phyloP scores from a whole-genome alignment of 92 coral and sea anemone genomes.

The Epizoanthus illoricatus region DNA sequence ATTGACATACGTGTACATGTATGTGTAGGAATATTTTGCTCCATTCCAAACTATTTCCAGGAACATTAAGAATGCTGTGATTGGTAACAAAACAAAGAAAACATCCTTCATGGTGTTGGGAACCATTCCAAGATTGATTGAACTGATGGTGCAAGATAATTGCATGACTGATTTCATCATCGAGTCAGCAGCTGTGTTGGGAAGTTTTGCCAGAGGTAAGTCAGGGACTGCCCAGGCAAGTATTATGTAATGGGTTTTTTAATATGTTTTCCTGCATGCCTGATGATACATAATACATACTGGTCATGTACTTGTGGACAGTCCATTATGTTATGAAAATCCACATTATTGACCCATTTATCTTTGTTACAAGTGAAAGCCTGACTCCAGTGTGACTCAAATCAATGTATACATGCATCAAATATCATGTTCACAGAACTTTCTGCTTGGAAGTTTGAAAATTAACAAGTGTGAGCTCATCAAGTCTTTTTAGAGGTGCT shows the following conservation, averaged over 20 bases:
- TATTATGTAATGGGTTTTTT: too few relatives aligned
- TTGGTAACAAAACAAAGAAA: conserved; percentile 91
- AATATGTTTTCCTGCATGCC: too few relatives aligned
- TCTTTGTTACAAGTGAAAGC: not conserved
- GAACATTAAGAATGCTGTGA: conserved; percentile 90
- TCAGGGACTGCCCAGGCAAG: not conserved
- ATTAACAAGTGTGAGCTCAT: too few relatives aligned
- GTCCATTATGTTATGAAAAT: too few relatives aligned
- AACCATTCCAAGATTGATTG: conserved; percentile 79
- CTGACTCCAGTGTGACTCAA: not conserved
- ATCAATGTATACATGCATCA: too few relatives aligned
- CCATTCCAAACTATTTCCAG: conserved; percentile 38
- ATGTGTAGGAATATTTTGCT: not conserved
- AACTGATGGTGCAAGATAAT: conserved; percentile 74
- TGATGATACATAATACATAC: too few relatives aligned
- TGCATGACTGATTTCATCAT: conserved; percentile 78
- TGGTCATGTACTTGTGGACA: too few relatives aligned
- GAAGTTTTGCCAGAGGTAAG: conserved; percentile 96
- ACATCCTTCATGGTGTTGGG: conserved; percentile 74
- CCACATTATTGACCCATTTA: not conserved
- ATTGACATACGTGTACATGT: not conserved
- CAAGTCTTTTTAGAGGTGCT: too few relatives aligned
- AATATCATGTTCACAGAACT: not conserved
- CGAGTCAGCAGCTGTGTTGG: conserved; percentile 90
- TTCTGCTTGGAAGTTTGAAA: not conserved